Evolutionary conservation across 2,113 vertebrate species (phyloP).

Genomic region (Microcebus lehilahytsara): DNA sequence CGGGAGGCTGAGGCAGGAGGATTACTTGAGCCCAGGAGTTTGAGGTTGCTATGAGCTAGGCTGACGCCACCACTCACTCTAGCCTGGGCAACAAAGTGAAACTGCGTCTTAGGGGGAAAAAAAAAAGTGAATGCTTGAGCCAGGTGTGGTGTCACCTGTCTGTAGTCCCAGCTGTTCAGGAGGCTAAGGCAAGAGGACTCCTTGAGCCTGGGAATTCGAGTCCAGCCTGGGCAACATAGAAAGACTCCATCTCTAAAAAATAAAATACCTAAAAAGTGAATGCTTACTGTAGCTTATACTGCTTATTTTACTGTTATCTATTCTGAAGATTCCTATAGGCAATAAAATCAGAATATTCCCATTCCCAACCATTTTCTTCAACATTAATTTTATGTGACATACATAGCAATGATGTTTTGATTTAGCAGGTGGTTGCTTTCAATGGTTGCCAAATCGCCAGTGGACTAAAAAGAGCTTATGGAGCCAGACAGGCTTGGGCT

Average conservation of each 20-base stretch:
- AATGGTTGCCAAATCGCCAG: neutral
- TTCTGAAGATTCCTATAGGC: neutral
- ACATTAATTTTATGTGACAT: neutral
- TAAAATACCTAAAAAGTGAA: neutral
- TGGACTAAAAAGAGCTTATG: neutral
- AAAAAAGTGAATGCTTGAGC: too few species aligned
- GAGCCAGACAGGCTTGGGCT: neutral
- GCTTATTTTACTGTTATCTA: neutral
- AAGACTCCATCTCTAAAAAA: neutral
- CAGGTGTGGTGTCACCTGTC: neutral
- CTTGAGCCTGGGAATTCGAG: neutral
- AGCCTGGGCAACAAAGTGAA: too few species aligned
- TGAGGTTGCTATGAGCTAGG: too few species aligned
- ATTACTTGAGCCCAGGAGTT: too few species aligned
- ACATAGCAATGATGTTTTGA: neutral
- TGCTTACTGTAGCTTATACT: neutral
- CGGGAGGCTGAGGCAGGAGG: too few species aligned
- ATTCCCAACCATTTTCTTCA: neutral
- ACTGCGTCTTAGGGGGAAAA: too few species aligned
- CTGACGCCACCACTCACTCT: too few species aligned
- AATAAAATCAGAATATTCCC: slow-evolving; percentile 2
- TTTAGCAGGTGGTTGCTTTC: neutral
- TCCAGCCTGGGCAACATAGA: neutral
- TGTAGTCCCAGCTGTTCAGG: neutral
- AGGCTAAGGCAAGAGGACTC: neutral